A percentile compares a stretch with the other conserved stretches of the same genome.
Evolutionary conservation across 2,113 vertebrate species (phyloP).

Genomic region (Boleophthalmus pectinirostris): DNA sequence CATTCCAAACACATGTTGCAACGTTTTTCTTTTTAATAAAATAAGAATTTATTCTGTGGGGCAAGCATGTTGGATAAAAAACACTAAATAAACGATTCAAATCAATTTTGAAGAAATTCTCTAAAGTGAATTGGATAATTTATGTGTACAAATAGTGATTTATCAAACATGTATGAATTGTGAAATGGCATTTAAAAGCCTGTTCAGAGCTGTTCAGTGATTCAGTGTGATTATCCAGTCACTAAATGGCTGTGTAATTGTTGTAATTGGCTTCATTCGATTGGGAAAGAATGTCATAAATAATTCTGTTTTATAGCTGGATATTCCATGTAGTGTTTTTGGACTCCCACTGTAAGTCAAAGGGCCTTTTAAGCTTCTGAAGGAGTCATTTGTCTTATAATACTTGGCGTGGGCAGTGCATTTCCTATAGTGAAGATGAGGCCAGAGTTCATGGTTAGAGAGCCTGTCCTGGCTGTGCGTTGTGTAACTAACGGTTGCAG

Average conservation of each 20-base stretch:
- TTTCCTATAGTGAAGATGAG: constrained; percentile 58
- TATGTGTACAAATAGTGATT: not conserved
- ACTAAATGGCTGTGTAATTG: constrained; percentile 37
- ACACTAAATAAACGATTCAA: not conserved
- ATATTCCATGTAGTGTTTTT: constrained; percentile 21
- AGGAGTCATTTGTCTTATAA: constrained; percentile 38
- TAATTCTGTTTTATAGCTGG: constrained; percentile 13
- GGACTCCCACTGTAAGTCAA: not conserved
- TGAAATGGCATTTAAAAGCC: constrained; percentile 5
- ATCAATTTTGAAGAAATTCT: not conserved
- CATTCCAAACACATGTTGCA: not conserved
- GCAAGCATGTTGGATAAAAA: not conserved
- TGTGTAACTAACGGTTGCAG: constrained; percentile 70
- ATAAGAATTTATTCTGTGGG: not conserved
- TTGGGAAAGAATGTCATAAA: constrained; percentile 22
- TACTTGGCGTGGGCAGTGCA: constrained; percentile 32
- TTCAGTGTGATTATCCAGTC: constrained; percentile 26
- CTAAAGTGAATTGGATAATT: not conserved
- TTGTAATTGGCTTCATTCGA: constrained; percentile 41
- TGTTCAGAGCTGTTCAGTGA: constrained; percentile 10
- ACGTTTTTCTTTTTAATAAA: not conserved
- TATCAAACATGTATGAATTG: not conserved
- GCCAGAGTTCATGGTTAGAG: constrained; percentile 64
- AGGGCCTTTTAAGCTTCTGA: constrained; percentile 7
- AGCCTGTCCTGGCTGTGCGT: constrained; percentile 57